These are phyloP conservation scores for Barbus barbus DNA, from an alignment of 2,113 vertebrate genomes.

Conservation along the genomic window DNA sequence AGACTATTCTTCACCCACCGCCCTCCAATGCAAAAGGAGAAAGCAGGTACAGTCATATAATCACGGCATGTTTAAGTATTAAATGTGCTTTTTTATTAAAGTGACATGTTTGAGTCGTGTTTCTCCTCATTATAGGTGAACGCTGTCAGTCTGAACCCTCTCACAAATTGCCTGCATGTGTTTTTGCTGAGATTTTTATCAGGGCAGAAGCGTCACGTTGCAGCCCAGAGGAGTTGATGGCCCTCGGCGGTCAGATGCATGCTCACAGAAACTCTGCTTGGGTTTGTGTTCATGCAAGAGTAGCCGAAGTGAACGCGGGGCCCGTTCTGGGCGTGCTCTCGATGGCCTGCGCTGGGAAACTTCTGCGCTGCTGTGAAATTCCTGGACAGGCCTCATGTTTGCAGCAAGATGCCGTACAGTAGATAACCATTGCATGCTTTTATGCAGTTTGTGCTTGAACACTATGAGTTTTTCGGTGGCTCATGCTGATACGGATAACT, in stretches of 20 bases:
- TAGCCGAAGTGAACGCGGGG: not conserved
- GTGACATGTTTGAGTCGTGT: not conserved
- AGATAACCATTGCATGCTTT: not conserved
- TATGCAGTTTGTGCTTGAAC: too few relatives aligned
- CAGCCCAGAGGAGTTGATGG: not conserved
- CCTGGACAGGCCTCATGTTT: constrained; percentile 34
- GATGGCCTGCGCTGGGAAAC: too few relatives aligned
- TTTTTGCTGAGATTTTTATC: not conserved
- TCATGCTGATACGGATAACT: too few relatives aligned
- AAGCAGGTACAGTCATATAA: constrained; percentile 76
- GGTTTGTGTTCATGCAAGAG: not conserved
- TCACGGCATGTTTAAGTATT: not conserved
- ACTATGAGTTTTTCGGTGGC: too few relatives aligned
- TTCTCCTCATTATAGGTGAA: not conserved
- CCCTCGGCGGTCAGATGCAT: not conserved
- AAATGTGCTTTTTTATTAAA: not conserved
- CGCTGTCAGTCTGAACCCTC: not conserved
- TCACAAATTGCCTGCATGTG: not conserved
- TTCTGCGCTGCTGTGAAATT: too few relatives aligned
- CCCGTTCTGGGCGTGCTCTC: constrained; percentile 21
- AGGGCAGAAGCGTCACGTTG: not conserved
- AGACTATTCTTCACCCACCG: constrained; percentile 91
- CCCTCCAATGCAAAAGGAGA: constrained; percentile 88
- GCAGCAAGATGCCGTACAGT: constrained; percentile 5
- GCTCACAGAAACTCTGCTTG: not conserved